Percentiles rank a stretch among this genome's conserved stretches.
These are phyloP conservation scores for Poecile montanus DNA, from an alignment of 2,797 vertebrate genomes.

Conservation along the genomic window DNA sequence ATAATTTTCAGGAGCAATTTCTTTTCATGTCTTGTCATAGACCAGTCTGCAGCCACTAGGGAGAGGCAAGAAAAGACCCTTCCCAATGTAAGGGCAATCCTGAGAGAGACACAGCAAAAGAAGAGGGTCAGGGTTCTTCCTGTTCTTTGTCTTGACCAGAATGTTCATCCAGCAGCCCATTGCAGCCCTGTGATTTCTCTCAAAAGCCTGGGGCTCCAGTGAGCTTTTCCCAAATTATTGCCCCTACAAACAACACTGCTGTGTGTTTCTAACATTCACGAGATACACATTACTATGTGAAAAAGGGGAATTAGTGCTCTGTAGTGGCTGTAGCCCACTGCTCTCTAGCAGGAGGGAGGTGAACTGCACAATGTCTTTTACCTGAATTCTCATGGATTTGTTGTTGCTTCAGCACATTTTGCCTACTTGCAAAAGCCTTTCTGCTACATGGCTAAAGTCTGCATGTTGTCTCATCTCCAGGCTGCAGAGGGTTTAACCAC, in stretches of 20 bases:
- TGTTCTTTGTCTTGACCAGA: background rate
- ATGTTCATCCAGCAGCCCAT: background rate
- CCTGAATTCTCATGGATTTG: background rate
- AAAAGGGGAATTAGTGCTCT: background rate
- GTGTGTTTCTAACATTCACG: background rate
- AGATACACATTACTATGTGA: background rate
- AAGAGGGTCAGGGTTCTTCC: background rate
- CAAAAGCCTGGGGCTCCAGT: background rate
- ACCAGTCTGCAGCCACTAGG: background rate
- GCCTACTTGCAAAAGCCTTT: background rate
- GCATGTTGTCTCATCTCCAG: background rate
- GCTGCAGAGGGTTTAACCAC: background rate
- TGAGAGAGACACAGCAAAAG: background rate
- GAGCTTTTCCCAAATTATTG: background rate
- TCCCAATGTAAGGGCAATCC: background rate
- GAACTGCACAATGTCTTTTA: background rate
- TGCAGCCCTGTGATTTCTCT: background rate
- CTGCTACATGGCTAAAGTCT: background rate
- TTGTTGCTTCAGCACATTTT: background rate
- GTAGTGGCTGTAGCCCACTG: background rate
- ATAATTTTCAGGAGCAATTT: background rate
- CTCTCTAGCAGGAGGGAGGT: background rate
- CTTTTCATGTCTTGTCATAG: background rate
- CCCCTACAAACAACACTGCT: background rate
- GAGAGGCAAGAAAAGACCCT: background rate